Conservation (phyloP, 2,888 invertebrate genomes). For the Perithous albicinctus region DNA sequence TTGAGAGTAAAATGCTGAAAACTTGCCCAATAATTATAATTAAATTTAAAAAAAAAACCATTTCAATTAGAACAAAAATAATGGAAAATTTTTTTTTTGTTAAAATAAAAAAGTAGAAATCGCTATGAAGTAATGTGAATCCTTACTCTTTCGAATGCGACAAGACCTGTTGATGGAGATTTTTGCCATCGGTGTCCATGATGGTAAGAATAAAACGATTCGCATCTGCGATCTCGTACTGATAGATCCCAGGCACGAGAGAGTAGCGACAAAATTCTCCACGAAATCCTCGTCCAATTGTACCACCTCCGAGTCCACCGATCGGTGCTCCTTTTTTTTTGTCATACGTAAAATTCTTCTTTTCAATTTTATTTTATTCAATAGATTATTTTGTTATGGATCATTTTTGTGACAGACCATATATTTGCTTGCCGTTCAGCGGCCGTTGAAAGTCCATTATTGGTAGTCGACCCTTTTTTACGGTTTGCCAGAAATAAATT, state of each 20-base stretch:
- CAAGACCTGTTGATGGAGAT: constrained; percentile 92
- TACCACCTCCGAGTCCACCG: constrained; percentile 93
- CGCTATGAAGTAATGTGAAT: background rate
- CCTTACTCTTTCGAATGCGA: constrained; percentile 89
- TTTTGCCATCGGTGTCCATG: constrained; percentile 88
- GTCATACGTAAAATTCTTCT: constrained; percentile 28
- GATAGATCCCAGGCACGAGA: constrained; percentile 95
- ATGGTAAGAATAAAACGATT: constrained; percentile 97
- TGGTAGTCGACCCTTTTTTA: constrained; percentile 88
- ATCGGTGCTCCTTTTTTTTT: constrained; percentile 92
- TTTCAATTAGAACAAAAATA: too few species aligned
- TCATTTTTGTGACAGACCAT: constrained; percentile 86
- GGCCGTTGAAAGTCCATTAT: constrained; percentile 93
- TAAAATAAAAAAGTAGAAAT: too few species aligned
- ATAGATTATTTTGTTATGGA: constrained; percentile 26
- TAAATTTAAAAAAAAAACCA: too few species aligned
- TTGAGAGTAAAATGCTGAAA: too few species aligned
- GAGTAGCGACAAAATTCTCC: constrained; percentile 98
- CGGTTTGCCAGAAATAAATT: constrained; percentile 89
- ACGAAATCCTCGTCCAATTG: constrained; percentile 95
- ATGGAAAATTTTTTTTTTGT: too few species aligned
- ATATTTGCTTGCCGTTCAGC: constrained; percentile 92
- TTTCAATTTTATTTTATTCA: background rate
- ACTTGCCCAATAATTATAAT: too few species aligned
- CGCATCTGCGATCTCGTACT: constrained; percentile 92